Conservation (phyloP, 2,888 invertebrate genomes). For the Neoscelio sp. region DNA sequence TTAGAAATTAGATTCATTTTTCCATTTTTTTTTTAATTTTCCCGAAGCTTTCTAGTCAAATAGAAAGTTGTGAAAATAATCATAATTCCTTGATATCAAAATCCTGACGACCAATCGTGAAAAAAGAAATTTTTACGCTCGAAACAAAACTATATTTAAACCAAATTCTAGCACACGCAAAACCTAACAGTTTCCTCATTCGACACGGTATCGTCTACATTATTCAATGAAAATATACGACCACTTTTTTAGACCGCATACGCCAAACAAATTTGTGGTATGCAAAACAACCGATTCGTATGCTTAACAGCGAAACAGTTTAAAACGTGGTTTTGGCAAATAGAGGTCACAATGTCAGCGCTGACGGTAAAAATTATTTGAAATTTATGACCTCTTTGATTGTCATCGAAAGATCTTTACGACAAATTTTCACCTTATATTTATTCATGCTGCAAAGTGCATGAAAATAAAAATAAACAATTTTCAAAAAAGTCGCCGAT, state of each 20-base stretch:
- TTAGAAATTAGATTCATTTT: constrained; percentile 25
- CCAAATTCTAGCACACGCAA: too few relatives aligned
- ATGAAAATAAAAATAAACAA: constrained; percentile 13
- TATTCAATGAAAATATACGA: constrained; percentile 17
- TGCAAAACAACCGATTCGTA: constrained; percentile 58
- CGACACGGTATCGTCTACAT: constrained; percentile 10
- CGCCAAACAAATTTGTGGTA: constrained; percentile 25
- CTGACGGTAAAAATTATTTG: constrained; percentile 20
- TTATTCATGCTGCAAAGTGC: constrained; percentile 4
- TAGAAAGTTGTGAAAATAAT: constrained; percentile 25
- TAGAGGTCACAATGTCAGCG: constrained; percentile 65
- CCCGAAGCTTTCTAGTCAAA: constrained; percentile 26
- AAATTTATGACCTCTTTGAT: constrained; percentile 14
- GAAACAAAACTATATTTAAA: neutral
- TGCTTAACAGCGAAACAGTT: constrained; percentile 28
- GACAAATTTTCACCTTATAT: constrained; percentile 16
- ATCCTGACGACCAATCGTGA: neutral
- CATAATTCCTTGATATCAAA: constrained; percentile 10
- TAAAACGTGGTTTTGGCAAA: constrained; percentile 49
- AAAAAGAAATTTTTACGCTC: neutral
- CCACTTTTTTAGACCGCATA: constrained; percentile 27
- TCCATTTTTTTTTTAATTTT: constrained; percentile 33
- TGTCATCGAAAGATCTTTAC: constrained; percentile 8
- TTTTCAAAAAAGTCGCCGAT: constrained; percentile 20
- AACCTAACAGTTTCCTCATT: constrained; percentile 8